Evolutionary conservation across 2,888 invertebrate genomes (phyloP).

Genomic region (Gnatocerus cornutus): DNA sequence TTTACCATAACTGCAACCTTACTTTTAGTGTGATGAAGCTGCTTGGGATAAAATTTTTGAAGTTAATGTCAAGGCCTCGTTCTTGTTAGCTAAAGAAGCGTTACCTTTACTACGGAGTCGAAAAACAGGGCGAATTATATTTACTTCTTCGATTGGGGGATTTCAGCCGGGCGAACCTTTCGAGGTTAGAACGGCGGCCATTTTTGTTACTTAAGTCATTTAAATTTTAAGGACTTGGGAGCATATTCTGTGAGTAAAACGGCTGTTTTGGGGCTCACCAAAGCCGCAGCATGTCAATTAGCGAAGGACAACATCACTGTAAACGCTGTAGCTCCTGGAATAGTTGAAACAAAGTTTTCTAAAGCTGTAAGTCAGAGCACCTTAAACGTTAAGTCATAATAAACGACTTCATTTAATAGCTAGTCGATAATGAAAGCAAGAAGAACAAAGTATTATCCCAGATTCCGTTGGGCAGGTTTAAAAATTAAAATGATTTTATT

Average conservation of each 20-base stretch:
- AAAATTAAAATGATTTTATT: background rate
- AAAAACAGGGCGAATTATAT: slow-evolving; percentile 89
- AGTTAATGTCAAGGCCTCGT: slow-evolving; percentile 92
- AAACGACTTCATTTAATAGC: slow-evolving; percentile 8
- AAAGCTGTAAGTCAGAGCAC: slow-evolving; percentile 75
- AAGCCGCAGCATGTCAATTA: slow-evolving; percentile 85
- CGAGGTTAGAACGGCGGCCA: slow-evolving; percentile 72
- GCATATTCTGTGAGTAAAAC: slow-evolving; percentile 97
- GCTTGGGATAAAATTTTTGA: slow-evolving; percentile 98
- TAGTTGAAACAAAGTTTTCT: slow-evolving; percentile 94
- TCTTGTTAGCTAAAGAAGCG: slow-evolving; percentile 89
- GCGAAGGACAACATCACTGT: slow-evolving; percentile 90
- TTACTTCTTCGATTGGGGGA: slow-evolving; percentile 91
- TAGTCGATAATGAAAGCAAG: slow-evolving; percentile 60
- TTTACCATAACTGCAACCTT: slow-evolving; percentile 9
- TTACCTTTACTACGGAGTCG: slow-evolving; percentile 86
- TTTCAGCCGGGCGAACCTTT: slow-evolving; percentile 78
- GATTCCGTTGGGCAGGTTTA: slow-evolving; percentile 71
- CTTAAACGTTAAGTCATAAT: no score
- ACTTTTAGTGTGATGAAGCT: slow-evolving; percentile 80
- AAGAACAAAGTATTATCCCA: slow-evolving; percentile 64
- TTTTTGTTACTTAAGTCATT: background rate
- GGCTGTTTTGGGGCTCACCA: slow-evolving; percentile 89
- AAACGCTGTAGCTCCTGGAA: slow-evolving; percentile 94
- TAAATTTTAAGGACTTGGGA: slow-evolving; percentile 80